Percentiles rank a stretch among this genome's conserved stretches.
phyloP scores from a whole-genome alignment of 2,113 vertebrate genomes.

The Murina feae region DNA sequence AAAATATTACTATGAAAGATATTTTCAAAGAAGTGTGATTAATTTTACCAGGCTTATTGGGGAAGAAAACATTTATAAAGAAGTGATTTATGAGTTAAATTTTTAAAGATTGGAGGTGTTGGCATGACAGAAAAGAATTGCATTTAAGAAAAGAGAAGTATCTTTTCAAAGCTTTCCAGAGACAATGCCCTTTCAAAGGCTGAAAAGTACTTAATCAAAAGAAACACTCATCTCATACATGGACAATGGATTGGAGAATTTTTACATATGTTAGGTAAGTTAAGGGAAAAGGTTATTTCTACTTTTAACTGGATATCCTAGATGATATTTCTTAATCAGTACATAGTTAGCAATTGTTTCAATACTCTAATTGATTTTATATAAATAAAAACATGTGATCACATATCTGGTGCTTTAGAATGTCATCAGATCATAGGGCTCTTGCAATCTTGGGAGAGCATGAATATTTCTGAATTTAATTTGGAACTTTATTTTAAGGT shows the following conservation, averaged over 20 bases:
- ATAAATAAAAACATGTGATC: neutral
- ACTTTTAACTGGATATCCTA: neutral
- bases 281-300: neutral
- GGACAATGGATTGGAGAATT: neutral
- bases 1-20: neutral
- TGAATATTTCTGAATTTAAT: slow-evolving; percentile 24
- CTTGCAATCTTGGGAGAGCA: neutral
- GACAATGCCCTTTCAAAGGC: neutral
- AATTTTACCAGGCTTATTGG: neutral
- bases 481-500: slow-evolving; percentile 21
- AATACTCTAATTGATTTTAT: neutral
- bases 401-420: neutral
- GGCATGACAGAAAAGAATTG: neutral
- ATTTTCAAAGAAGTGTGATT: neutral
- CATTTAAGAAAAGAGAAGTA: neutral
- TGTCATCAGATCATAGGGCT: neutral
- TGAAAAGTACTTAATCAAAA: neutral
- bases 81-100: neutral
- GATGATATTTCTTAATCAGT: neutral
- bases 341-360: neutral
- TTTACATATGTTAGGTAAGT: neutral
- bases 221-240: neutral
- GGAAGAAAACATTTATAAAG: neutral
- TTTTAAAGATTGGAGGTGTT: neutral
- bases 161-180: neutral